phyloP scores from a whole-genome alignment of 2,888 invertebrate species.

The Dynastes maya region DNA sequence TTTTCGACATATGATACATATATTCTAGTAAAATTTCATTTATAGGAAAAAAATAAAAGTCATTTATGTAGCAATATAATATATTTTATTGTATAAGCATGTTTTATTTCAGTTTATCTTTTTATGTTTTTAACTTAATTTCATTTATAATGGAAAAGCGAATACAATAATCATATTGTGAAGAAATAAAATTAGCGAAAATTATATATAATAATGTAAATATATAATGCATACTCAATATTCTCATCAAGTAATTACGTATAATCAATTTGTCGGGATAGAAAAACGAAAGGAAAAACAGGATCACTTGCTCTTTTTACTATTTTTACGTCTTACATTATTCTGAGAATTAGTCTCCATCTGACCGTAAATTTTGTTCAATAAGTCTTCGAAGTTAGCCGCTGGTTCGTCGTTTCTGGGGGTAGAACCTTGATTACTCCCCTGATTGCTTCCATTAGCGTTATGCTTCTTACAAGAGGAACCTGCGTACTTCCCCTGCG shows the following conservation, averaged over 20 bases:
- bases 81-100: conserved; percentile 42
- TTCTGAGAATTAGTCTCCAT: conserved; percentile 69
- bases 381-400: conserved; percentile 83
- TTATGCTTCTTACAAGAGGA: conserved; percentile 59
- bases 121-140: conserved; percentile 16
- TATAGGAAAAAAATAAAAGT: too few relatives aligned
- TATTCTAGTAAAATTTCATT: too few relatives aligned
- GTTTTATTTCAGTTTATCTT: conserved; percentile 23
- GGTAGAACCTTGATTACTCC: conserved; percentile 54
- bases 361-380: conserved; percentile 85
- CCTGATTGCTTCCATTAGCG: conserved; percentile 56
- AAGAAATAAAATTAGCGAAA: conserved; percentile 43
- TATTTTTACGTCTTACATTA: conserved; percentile 61
- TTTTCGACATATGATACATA: too few relatives aligned
- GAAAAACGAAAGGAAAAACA: conserved; percentile 14
- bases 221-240: conserved; percentile 28
- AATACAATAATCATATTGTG: conserved; percentile 23
- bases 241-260: conserved; percentile 30
- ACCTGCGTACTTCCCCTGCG: conserved; percentile 80
- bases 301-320: conserved; percentile 58
- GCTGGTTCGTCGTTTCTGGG: conserved; percentile 78
- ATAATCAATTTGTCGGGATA: conserved; percentile 21
- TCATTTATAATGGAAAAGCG: conserved; percentile 33
- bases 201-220: conserved; percentile 40
- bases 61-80: conserved; percentile 29